Evolutionary conservation across 2,113 vertebrate genomes (phyloP).

Genomic region (Lamprotornis superbus): DNA sequence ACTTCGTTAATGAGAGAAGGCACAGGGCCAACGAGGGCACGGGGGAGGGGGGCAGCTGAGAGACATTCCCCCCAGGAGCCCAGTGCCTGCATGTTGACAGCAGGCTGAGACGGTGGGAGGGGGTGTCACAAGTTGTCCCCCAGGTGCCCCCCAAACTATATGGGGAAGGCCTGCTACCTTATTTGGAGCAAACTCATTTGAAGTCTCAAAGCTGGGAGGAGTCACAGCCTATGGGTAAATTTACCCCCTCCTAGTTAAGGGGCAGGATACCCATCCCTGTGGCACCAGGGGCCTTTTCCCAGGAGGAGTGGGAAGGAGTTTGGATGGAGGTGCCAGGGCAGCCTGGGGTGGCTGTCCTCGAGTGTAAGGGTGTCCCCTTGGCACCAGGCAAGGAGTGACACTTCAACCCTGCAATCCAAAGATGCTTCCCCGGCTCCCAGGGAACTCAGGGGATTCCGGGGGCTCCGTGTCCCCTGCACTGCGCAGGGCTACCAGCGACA

Average conservation of each 20-base stretch:
- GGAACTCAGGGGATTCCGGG: accelerated
- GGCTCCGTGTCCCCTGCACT: accelerated
- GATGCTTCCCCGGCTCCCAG: neutral
- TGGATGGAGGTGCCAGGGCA: neutral
- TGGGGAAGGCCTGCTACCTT: too few species aligned
- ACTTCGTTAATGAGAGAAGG: constrained; percentile 16
- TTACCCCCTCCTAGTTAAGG: neutral
- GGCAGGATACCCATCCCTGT: accelerated
- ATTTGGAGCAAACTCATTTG: neutral
- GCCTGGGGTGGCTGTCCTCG: neutral
- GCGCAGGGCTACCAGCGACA: accelerated
- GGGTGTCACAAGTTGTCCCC: accelerated
- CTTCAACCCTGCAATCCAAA: too few species aligned
- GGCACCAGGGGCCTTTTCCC: neutral
- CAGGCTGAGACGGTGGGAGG: accelerated
- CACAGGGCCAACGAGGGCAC: neutral
- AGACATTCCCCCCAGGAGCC: neutral
- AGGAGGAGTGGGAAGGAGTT: neutral
- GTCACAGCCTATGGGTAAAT: neutral
- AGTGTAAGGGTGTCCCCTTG: accelerated
- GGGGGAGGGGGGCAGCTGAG: neutral
- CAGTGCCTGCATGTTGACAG: neutral
- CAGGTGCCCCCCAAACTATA: accelerated
- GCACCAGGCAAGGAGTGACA: neutral
- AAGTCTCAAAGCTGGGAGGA: neutral